Evolutionary conservation across 1,140 invertebrate species (phyloP), one percentile per base, ranked within the genome.

Genomic region (Lordiphosa collinella): DNA sequence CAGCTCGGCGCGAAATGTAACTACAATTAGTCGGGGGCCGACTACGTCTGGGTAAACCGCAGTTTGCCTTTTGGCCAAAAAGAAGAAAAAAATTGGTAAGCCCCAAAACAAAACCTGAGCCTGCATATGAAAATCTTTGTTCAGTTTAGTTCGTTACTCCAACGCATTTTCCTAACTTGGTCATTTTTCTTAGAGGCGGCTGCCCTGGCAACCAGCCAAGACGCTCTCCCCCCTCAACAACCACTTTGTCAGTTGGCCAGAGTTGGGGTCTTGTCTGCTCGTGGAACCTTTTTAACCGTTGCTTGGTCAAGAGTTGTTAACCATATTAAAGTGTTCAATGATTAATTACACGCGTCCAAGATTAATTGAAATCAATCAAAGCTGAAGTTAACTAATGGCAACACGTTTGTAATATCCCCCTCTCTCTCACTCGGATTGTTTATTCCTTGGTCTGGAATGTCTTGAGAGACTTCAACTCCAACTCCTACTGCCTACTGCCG

Each of bases 351-450:
- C 80, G 86, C 86, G 80, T 84, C 86, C 82, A 88, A 88, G 86
- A 88, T 88, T 88, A 88, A 88, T 88, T 88, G 86, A 88, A 88
- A 87, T 88, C 86, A 88, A 88, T 88, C 86, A 88, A 88, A 88
- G 80, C 80, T 88, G 86, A 88, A 88, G 86, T 86, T 88, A 88
- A 88, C 86, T 88, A 88, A 88, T 88, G 86, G 86, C 86, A 85
- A 87, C 85, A 84, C 85, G 79, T 87, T 87, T 87, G 85, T 87
- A 87, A 80, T 80, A 68, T 67, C 68, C 36, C 58, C n/a, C n/a
- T 38, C 22, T 48, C 12, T 49, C 56, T 56, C 41, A 48, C 10
- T 58, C 52, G 22, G 22, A 7, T 46, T 37, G 43, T 63, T 49
- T 47, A 41, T 51, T 47, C 32, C 46, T 40, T 32, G 44, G 69